Evolutionary conservation across 2,797 vertebrate species (phyloP), one percentile per base, ranked within the genome.

Genomic region (Cygnus olor): DNA sequence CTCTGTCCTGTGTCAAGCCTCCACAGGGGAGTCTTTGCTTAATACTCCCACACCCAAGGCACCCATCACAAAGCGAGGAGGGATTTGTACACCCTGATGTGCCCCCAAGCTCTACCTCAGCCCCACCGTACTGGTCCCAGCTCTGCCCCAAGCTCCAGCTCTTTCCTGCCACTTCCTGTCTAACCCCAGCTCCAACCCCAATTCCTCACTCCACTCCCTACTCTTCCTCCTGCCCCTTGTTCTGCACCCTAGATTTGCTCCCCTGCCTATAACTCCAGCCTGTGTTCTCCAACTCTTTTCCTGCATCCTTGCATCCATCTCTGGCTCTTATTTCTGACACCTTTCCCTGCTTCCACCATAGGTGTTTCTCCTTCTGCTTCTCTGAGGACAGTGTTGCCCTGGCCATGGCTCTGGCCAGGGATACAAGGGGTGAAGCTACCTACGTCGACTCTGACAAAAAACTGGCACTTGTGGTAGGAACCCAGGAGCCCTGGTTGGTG

Each of bases 331-430:
- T 32, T 80, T 80, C 49, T 85, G 51, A 84, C 69, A 45, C 21
- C 44, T 85, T 58, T 70, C 63, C 20, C 44, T 74, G 57, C 28
- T 84, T 80, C 38, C n/a, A 16, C 8, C n/a, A 20, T 28, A 92
- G 85, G 69, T 92, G 90, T 64, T 74, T 88, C 74, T 80, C 17
- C 38, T 92, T 88, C 63, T 84, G 14, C 57, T 92, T 92, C 63
- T 92, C 85, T 69, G 5, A 20, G n/a, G 80, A 88, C 57, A 85
- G 74, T 1, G 38, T 44, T 74, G 63, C 63, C 63, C 69, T 92
- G 51, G 85, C 74, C 45, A 42, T 0, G 5, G 44, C 74, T 28
- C 74, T 92, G 63, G 90, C 69, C 38, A 36, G 9, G 17, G 80
- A 88, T 49, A 88, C 85, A 4, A 49, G 74, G 24, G 73, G 74